These are phyloP conservation scores for Dipodomys stephensi DNA, from an alignment of 2,113 vertebrate genomes.

Conservation along the genomic window DNA sequence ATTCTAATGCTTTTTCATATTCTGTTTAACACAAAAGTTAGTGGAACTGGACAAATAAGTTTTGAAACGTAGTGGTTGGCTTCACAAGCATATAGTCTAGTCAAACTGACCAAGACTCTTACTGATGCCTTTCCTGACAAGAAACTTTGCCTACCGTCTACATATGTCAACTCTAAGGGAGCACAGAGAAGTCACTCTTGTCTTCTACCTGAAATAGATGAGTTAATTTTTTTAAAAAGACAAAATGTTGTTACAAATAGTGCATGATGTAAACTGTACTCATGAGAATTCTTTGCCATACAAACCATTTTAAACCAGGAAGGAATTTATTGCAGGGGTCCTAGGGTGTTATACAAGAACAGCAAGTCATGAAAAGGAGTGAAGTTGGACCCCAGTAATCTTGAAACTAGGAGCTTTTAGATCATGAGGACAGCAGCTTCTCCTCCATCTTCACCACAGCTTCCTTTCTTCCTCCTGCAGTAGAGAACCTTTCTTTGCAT, in stretches of 20 bases:
- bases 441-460: background rate
- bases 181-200: background rate
- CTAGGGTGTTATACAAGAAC: background rate
- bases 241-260: background rate
- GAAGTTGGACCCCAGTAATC: background rate
- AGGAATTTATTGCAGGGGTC: background rate
- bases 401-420: background rate
- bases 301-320: background rate
- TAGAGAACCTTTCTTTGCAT: background rate
- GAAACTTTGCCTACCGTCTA: background rate
- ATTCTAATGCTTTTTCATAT: slow-evolving; percentile 22
- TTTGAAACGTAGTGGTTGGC: background rate
- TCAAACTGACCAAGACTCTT: background rate
- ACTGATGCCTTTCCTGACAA: background rate
- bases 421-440: background rate
- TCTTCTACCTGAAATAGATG: slow-evolving; percentile 10
- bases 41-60: background rate
- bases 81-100: background rate
- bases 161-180: background rate
- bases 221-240: background rate
- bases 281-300: background rate
- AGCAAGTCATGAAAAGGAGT: background rate
- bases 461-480: background rate
- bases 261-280: background rate
- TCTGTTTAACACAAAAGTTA: slow-evolving; percentile 27